Evolutionary conservation across 2,888 invertebrate genomes (phyloP), one percentile per base, ranked within the genome.

Genomic region (Hoplodrina blanda): DNA sequence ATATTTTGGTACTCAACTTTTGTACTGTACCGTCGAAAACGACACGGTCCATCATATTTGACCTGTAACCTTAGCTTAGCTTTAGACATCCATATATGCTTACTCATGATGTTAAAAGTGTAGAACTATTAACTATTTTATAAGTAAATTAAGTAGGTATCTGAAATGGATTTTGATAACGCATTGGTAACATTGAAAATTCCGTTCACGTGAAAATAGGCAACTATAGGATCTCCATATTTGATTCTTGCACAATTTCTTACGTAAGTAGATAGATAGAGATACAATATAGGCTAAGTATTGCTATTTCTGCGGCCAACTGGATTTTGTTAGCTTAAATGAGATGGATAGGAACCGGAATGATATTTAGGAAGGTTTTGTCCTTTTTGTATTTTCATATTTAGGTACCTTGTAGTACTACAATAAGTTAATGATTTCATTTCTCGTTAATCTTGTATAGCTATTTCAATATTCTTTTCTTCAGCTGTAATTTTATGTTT

Each of bases 1-100:
- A 90, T 94, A 94, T 95, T 94, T 95, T 95, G 94, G 94, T 95
- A 95, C 92, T 92, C 90, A 84, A 90, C 80, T 94, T 95, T 95
- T 95, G 93, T 95, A 95, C 91, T 93, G 83, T 90, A 81, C 87
- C 86, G 94, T 94, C 93, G 92, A 83, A 77, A 87, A 89, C 90
- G 94, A 92, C 91, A 90, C 87, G 89, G 95, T 95, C 95, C 95
- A 94, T 92, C 82, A 92, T 91, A 88, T 92, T 92, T 89, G 90
- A 93, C 90, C 89, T 92, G 11, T 87, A 93, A 90, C 85, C 91
- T 91, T 94, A 95, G 95, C 95, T 93, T 94, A 88, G 88, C 90
- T 87, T 81, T 90, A 90, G 90, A 87, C 83, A 89, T 87, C 85
- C 73, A 86, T 85, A 86, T 85, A 87, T 88, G 93, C 92, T 94